phyloP scores from a whole-genome alignment of 30 jellyfish, hydroid and myxozoan genomes.

The Mastigias papua region DNA sequence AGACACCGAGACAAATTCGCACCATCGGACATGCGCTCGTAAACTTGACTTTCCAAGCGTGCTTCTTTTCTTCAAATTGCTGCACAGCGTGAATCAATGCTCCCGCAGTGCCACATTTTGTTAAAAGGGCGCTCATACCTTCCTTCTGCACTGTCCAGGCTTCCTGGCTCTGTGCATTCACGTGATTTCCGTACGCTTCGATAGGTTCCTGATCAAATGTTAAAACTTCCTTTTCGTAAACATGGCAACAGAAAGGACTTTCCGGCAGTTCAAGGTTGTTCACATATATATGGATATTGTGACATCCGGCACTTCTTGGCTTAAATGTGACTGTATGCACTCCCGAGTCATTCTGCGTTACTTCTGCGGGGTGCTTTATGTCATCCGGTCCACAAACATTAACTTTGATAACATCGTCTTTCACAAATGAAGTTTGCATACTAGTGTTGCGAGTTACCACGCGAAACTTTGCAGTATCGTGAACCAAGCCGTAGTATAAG shows the following conservation, averaged over 20 bases:
- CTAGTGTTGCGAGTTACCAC: slow-evolving; percentile 71
- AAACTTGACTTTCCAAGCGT: slow-evolving; percentile 78
- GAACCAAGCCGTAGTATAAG: slow-evolving; percentile 62
- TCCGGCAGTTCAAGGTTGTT: slow-evolving; percentile 75
- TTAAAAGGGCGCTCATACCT: slow-evolving; percentile 52
- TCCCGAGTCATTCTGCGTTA: slow-evolving; percentile 22
- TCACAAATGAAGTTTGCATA: slow-evolving; percentile 58
- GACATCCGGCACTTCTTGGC: slow-evolving; percentile 67
- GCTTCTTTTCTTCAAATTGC: slow-evolving; percentile 58
- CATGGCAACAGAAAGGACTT: slow-evolving; percentile 82
- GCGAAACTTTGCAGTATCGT: slow-evolving; percentile 67
- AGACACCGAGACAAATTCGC: slow-evolving; percentile 73
- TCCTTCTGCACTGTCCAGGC: slow-evolving; percentile 79
- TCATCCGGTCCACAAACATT: slow-evolving; percentile 59
- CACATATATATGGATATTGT: slow-evolving; percentile 52
- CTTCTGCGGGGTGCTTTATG: slow-evolving; percentile 34
- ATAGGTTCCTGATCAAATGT: slow-evolving; percentile 75
- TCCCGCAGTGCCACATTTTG: slow-evolving; percentile 77
- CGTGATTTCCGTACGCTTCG: slow-evolving; percentile 59
- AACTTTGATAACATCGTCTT: slow-evolving; percentile 58
- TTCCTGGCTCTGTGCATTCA: slow-evolving; percentile 67
- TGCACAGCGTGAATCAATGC: slow-evolving; percentile 79
- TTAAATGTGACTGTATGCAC: slow-evolving; percentile 54
- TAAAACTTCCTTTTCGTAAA: slow-evolving; percentile 65
- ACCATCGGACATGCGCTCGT: slow-evolving; percentile 80